Base-by-base conservation (phyloP, 2,888 invertebrate species). In the Biston stratarius region DNA sequence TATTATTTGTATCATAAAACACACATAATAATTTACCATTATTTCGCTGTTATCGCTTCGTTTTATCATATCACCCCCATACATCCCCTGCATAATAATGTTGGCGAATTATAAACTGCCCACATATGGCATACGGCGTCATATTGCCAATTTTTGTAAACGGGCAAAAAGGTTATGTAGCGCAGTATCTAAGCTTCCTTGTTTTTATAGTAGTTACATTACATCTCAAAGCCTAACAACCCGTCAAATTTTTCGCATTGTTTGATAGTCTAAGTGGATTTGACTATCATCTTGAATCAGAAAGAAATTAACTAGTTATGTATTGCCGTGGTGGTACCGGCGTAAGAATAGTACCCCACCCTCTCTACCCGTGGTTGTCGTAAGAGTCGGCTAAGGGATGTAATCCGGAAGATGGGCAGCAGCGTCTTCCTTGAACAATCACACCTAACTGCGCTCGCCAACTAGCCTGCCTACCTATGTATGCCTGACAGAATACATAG, bases 61-160 rank as follows among this genome's bases (percentile, higher is more conserved):
- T 71, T 70, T 58, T 59, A 72, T 72, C 71, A 61, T 55, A 74
- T 71, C 68, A 66, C 72, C 69, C 73, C 53, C 67, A 70, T 69
- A 74, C 70, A 72, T 71, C 79, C 79, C 77, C 75, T 67, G 71
- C 74, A 73, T 83, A 83, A 82, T 81, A 61, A 79, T 72, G 78
- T 74, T 77, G 67, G 80, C 76, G 72, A 75, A 73, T 73, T 75
- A 71, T 73, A 74, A 73, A 74, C 73, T 72, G 73, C 72, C 74
- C 71, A 72, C 72, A 76, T 74, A 68, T 72, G 67, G 71, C 67
- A 63, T 63, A 64, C 44, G 69, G 66, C 60, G 70, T 67, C 56
- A 66, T 74, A 71, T 78, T 77, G 83, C 77, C 76, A 79, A 83
- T 81, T 83, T 80, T 81, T 77, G 76, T 72, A 74, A 69, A 67